Evolutionary conservation across 2,888 invertebrate genomes (phyloP).

Genomic region (Trisateles emortualis): DNA sequence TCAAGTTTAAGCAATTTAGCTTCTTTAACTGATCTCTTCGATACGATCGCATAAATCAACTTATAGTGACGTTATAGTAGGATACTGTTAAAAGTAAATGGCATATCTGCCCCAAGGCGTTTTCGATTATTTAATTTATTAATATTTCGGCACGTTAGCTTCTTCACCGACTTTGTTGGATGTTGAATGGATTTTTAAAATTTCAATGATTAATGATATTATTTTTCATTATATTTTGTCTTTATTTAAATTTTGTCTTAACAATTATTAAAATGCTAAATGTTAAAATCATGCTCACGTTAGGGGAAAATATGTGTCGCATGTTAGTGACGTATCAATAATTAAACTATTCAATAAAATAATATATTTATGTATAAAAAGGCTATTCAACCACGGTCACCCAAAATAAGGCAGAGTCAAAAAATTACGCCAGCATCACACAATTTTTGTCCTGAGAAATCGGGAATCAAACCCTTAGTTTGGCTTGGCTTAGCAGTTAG

Average conservation of each 20-base stretch:
- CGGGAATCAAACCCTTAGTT: too few species aligned
- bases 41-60: conserved; percentile 33
- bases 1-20: conserved; percentile 26
- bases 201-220: conserved; percentile 30
- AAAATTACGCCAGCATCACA: too few species aligned
- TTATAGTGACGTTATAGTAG: conserved; percentile 11
- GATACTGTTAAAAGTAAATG: conserved; percentile 16
- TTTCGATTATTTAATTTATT: conserved; percentile 33
- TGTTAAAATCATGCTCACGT: background rate
- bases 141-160: conserved; percentile 7
- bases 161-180: background rate
- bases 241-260: conserved; percentile 8
- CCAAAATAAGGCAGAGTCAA: too few species aligned
- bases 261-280: background rate
- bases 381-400: too few species aligned
- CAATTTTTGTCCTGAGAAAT: too few species aligned
- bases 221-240: conserved; percentile 12
- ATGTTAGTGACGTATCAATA: too few species aligned
- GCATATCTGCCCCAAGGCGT: conserved; percentile 14
- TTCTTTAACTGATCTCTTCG: conserved; percentile 13
- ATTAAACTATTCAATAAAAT: too few species aligned
- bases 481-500: too few species aligned
- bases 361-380: too few species aligned
- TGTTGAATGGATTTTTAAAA: conserved; percentile 16
- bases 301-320: too few species aligned